phyloP scores from a whole-genome alignment of 2,797 vertebrate species.

The Hylomyscus alleni region DNA sequence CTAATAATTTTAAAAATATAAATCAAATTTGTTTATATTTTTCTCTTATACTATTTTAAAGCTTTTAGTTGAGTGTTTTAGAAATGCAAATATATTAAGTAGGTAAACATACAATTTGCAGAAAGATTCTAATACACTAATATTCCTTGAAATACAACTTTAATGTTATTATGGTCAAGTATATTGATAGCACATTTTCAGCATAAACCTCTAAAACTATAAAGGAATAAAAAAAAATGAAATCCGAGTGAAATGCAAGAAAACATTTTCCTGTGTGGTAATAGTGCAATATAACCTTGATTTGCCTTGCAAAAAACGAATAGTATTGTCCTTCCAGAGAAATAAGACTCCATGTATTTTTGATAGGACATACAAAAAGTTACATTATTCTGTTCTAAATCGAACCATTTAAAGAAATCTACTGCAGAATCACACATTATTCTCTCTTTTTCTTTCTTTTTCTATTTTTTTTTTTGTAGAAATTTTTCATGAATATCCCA shows the following conservation, averaged over 20 bases:
- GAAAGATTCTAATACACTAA: conserved; percentile 43
- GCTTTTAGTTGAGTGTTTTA: background rate
- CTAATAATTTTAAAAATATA: background rate
- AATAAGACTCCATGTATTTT: conserved; percentile 76
- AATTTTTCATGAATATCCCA: conserved; percentile 79
- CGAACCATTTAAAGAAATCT: conserved; percentile 82
- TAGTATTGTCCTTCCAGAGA: conserved; percentile 66
- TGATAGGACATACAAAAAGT: conserved; percentile 84
- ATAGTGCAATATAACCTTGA: conserved; percentile 57
- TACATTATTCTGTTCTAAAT: conserved; percentile 83
- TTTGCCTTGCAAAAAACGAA: conserved; percentile 68
- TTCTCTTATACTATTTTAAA: background rate
- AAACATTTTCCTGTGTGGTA: conserved; percentile 71
- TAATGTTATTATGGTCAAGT: conserved; percentile 34
- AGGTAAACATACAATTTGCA: background rate
- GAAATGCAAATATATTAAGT: conserved; percentile 64
- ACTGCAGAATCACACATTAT: conserved; percentile 70
- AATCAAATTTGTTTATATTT: background rate
- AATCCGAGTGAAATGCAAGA: conserved; percentile 70
- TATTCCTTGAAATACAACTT: background rate
- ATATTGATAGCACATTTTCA: conserved; percentile 65
- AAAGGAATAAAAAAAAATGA: conserved; percentile 69
- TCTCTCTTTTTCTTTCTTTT: conserved; percentile 65
- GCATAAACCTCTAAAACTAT: conserved; percentile 61
- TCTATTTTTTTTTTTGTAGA: background rate